A percentile compares a stretch with the other conserved stretches of the same genome.
phyloP scores from a whole-genome alignment of 2,113 vertebrate species.

The Pan paniscus region DNA sequence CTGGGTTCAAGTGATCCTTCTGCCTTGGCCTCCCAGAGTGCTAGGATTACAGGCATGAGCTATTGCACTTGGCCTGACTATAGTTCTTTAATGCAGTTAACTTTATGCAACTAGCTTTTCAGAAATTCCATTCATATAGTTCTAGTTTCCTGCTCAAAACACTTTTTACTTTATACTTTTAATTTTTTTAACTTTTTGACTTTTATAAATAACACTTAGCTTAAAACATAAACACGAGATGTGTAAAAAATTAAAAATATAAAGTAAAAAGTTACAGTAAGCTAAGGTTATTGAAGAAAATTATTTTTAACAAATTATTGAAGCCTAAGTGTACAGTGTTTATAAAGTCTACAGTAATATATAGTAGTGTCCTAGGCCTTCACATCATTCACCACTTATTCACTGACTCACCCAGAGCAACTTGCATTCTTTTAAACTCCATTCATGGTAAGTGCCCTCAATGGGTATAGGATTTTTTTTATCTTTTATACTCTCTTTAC shows the following conservation, averaged over 20 bases:
- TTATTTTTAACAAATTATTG: background rate
- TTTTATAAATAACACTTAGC: no score
- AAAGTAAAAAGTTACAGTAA: background rate
- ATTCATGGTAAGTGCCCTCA: background rate
- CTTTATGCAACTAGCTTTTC: background rate
- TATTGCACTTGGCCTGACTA: no score
- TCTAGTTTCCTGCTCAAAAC: background rate
- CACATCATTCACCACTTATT: background rate
- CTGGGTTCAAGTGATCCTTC: no score
- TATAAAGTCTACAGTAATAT: background rate
- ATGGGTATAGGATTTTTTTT: background rate
- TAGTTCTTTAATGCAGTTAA: background rate
- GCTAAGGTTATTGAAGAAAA: background rate
- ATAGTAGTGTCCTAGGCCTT: background rate
- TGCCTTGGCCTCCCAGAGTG: no score
- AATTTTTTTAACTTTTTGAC: no score
- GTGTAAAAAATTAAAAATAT: background rate
- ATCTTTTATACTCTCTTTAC: background rate
- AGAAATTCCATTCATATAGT: background rate
- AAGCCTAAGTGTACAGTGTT: background rate
- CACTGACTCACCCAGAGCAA: background rate
- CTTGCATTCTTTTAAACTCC: background rate
- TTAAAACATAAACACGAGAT: no score
- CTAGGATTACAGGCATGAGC: no score
- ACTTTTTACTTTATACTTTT: no score